Base-by-base conservation (phyloP, 2,888 invertebrate species). In the Dryocosmus kuriphilus region DNA sequence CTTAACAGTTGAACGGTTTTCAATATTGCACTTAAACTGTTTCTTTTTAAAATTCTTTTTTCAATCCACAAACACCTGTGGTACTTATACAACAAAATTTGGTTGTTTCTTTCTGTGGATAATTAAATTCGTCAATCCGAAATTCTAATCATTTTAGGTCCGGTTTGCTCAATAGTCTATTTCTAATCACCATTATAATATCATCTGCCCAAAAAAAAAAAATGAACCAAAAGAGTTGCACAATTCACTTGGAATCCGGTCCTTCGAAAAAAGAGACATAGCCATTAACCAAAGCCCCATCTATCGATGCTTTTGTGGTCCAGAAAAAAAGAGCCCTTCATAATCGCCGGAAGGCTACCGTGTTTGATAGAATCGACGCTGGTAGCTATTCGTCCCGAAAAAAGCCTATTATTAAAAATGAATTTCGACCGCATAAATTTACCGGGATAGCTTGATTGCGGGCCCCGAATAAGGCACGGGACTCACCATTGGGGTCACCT, bases 341-440 rank as follows among this genome's bases (percentile, higher is more conserved):
- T 57, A 57, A 57, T 57, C 57, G 57, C 57, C 32, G 38, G 65
- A 65, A 65, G 38, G 32, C 65, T 65, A 65, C 65, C 38, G 65
- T 32, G 27, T 65, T 62, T 32, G 61, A 14, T 22, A 32, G 60
- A 74, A 30, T 74, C 65, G 46, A 73, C 63, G 77, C 79, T 65
- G 74, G 74, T 63, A 79, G 77, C 77, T 62, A 79, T 79, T 60
- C 65, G 75, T 78, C 74, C 57, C 41, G 46, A 78, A 74, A 78
- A 74, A 78, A 78, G 74, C 75, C 78, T 78, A 78, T 74, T 78
- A 78, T 78, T 78, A 78, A 74, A 78, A 75, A 63, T 74, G 57
- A 75, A 75, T 38, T 57, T 74, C 67, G 65, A 78, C 75, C 78
- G 78, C 78, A 78, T 78, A 78, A 78, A 78, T 78, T 78, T 78